These are phyloP conservation scores for Apostichopus leukothele DNA, from an alignment of 53 echinoderm and acorn worm species.

Conservation along the genomic window DNA sequence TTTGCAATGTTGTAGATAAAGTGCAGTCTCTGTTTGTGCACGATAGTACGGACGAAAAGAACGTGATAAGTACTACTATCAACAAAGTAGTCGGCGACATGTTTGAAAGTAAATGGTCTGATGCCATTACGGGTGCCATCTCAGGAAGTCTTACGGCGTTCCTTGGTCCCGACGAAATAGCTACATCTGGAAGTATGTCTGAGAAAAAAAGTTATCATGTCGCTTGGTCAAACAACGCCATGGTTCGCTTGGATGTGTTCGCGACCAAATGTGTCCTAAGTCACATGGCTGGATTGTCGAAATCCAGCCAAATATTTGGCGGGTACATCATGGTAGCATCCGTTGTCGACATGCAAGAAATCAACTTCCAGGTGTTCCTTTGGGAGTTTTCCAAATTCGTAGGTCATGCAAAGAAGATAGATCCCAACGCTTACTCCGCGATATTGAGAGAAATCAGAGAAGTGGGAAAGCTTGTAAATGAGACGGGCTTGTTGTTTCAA, in stretches of 20 bases:
- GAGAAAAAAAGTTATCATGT: not conserved
- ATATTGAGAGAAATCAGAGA: no score
- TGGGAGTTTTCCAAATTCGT: no score
- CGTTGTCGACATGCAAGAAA: no score
- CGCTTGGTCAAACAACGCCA: conserved; percentile 1
- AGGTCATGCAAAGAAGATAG: no score
- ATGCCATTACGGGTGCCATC: not conserved
- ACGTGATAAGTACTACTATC: no score
- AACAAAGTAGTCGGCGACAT: not conserved
- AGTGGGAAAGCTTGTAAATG: no score
- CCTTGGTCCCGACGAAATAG: not conserved
- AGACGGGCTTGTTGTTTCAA: no score
- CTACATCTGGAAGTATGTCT: not conserved
- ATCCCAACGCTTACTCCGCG: no score
- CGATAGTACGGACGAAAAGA: no score
- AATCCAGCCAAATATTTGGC: not conserved
- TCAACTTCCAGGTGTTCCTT: no score
- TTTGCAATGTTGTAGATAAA: no score
- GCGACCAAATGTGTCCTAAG: not conserved
- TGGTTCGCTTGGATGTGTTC: not conserved
- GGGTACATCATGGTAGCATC: not conserved
- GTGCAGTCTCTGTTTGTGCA: no score
- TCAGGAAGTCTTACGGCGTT: not conserved
- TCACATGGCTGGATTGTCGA: not conserved
- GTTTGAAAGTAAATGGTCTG: not conserved